A percentile compares a stretch with the other conserved stretches of the same genome.
Conservation (phyloP, 2,888 invertebrate species). For the Dolichomitus sp. region DNA sequence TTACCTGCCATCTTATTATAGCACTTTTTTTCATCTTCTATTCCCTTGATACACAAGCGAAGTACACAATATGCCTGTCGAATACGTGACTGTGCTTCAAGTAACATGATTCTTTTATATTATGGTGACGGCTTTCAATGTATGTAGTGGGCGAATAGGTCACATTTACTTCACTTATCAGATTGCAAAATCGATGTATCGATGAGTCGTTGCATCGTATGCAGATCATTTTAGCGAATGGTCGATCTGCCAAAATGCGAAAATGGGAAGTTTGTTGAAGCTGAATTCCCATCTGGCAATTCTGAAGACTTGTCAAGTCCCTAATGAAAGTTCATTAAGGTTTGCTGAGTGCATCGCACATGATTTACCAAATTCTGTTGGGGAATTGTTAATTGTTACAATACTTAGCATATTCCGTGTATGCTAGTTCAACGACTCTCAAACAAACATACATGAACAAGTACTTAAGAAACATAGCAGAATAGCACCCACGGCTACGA, state of each 20-base stretch:
- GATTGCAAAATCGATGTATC: background rate
- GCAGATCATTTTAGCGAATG: background rate
- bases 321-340: no score
- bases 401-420: no score
- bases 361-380: no score
- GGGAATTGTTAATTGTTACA: no score
- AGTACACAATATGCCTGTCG: background rate
- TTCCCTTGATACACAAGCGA: background rate
- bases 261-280: background rate
- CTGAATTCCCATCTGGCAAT: background rate
- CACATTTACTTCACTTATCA: background rate
- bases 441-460: background rate
- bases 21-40: background rate
- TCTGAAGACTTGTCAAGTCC: background rate
- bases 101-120: background rate
- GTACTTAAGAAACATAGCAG: background rate
- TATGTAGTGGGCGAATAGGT: background rate
- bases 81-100: background rate
- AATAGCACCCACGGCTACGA: background rate
- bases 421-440: no score
- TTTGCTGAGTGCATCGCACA: no score
- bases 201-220: background rate
- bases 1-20: slow-evolving; percentile 1
- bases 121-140: background rate
- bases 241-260: background rate